These are phyloP conservation scores for Zoanthus gigantus DNA, from an alignment of 92 coral and sea anemone species.

Conservation along the genomic window DNA sequence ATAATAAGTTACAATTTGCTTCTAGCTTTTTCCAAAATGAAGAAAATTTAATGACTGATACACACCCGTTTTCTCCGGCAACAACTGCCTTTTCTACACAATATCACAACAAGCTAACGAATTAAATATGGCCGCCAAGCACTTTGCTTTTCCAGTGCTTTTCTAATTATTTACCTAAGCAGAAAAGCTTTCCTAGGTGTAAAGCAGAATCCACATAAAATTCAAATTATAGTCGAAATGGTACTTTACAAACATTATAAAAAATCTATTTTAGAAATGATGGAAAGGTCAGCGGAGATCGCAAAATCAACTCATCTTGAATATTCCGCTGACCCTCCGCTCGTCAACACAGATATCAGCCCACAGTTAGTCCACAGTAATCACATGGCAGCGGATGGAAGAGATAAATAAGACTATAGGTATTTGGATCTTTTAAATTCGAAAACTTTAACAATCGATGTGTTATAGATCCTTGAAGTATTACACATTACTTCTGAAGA, in stretches of 20 bases:
- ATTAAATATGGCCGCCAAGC: slow-evolving; percentile 44
- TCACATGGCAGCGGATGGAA: slow-evolving; percentile 34
- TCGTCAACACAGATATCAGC: slow-evolving; percentile 38
- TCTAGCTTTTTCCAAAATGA: neutral
- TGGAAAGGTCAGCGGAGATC: slow-evolving; percentile 54
- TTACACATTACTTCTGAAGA: neutral
- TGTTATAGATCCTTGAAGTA: neutral
- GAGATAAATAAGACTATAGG: neutral
- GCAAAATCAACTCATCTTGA: slow-evolving; percentile 53
- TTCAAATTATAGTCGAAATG: neutral
- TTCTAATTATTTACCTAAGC: neutral
- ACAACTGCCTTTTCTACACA: slow-evolving; percentile 1
- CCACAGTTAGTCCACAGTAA: neutral
- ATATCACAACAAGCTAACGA: slow-evolving; percentile 20
- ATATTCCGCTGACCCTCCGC: slow-evolving; percentile 56
- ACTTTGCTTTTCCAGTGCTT: neutral
- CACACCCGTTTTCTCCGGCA: neutral
- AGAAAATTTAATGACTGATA: neutral
- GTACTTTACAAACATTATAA: neutral
- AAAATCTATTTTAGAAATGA: neutral
- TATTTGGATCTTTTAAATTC: neutral
- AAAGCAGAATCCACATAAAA: neutral
- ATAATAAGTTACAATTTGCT: neutral
- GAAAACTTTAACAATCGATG: neutral
- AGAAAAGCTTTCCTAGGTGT: neutral